Conservation (phyloP, 2,797 vertebrate species). For the Ctenopoma multispine region DNA sequence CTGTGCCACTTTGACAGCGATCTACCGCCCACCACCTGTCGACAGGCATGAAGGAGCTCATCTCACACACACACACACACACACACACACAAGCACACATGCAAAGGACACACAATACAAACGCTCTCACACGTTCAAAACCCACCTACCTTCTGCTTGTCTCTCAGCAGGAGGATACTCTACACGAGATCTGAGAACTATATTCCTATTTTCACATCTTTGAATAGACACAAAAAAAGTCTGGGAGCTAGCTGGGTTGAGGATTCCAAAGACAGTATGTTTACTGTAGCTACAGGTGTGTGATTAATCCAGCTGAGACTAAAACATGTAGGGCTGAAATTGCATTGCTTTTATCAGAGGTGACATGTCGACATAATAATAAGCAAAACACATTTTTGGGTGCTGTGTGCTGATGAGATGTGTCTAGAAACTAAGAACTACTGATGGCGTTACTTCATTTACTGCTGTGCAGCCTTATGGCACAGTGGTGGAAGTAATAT, state of each 20-base stretch:
- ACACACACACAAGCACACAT: conserved; percentile 67
- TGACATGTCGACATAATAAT: conserved; percentile 14
- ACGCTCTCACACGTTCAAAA: conserved; percentile 68
- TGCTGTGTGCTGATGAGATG: conserved; percentile 25
- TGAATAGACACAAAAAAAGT: conserved; percentile 42
- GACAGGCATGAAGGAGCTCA: conserved; percentile 73
- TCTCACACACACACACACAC: conserved; percentile 69
- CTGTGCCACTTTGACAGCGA: conserved; percentile 80
- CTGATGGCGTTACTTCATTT: conserved; percentile 16
- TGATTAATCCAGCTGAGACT: conserved; percentile 42
- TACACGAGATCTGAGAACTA: conserved; percentile 43
- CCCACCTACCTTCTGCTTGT: conserved; percentile 79
- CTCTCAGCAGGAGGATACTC: conserved; percentile 68
- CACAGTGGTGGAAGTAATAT: conserved; percentile 16
- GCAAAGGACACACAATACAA: conserved; percentile 68
- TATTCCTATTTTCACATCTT: conserved; percentile 65
- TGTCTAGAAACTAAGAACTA: conserved; percentile 6
- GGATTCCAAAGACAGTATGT: conserved; percentile 48
- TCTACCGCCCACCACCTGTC: conserved; percentile 81
- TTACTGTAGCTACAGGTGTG: conserved; percentile 42
- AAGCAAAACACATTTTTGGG: conserved; percentile 24
- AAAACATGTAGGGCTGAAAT: conserved; percentile 23
- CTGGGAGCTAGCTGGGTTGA: conserved; percentile 49
- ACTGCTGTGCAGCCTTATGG: conserved; percentile 27
- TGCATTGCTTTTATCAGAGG: conserved; percentile 12